These are phyloP conservation scores for Dasyprocta punctata DNA, from an alignment of 2,113 vertebrate species.

Conservation along the genomic window DNA sequence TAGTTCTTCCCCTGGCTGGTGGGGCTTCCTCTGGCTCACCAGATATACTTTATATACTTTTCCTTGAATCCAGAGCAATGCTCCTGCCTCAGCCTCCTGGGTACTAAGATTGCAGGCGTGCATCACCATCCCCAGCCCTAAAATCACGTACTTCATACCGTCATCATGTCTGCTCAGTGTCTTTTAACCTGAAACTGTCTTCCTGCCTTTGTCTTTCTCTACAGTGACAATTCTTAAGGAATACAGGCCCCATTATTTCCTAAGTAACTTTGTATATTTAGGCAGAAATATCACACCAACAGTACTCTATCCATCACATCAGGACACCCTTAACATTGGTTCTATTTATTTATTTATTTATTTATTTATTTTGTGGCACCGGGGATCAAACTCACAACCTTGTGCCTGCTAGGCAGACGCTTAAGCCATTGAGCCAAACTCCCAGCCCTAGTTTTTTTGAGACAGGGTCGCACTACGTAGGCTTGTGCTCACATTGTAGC, in stretches of 20 bases:
- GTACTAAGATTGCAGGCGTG: neutral
- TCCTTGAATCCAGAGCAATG: neutral
- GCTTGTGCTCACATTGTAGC: no score
- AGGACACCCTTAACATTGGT: neutral
- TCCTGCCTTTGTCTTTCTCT: neutral
- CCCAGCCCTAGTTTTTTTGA: no score
- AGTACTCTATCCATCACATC: neutral
- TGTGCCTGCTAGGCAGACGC: no score
- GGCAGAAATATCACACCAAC: neutral
- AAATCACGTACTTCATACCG: neutral
- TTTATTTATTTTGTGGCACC: no score
- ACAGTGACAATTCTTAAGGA: neutral
- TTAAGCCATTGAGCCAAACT: no score
- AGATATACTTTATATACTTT: neutral
- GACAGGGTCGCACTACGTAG: no score
- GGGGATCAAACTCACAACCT: no score
- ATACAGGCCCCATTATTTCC: neutral
- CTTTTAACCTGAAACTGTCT: neutral
- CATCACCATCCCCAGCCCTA: neutral
- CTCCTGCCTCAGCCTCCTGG: neutral
- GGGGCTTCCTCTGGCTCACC: no score
- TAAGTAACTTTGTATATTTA: neutral
- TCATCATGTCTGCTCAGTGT: neutral
- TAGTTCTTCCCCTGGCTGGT: no score
- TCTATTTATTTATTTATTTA: accelerated